These are phyloP conservation scores for Apteryx mantelli DNA, from an alignment of 2,113 vertebrate genomes.

Conservation along the genomic window DNA sequence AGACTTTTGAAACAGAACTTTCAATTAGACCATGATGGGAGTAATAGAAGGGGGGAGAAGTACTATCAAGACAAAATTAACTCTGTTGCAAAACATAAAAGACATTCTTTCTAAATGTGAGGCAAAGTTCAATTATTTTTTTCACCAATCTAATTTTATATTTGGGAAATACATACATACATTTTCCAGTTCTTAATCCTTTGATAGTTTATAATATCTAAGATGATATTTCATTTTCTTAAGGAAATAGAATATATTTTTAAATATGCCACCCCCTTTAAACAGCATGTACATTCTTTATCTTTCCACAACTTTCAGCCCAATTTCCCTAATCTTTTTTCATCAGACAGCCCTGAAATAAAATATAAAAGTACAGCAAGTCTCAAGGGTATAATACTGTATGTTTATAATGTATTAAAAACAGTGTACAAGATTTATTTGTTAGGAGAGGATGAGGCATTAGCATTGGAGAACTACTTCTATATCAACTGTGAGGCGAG, in stretches of 20 bases:
- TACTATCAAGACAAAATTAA: background rate
- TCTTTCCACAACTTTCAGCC: background rate
- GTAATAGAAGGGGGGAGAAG: background rate
- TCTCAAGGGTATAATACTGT: background rate
- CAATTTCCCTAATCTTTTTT: background rate
- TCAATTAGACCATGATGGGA: background rate
- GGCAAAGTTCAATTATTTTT: background rate
- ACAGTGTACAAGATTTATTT: background rate
- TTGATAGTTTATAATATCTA: background rate
- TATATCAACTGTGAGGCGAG: background rate
- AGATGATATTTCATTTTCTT: background rate
- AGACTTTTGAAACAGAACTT: background rate
- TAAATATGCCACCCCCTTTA: background rate
- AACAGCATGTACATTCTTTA: background rate
- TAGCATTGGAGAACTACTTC: background rate
- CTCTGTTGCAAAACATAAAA: background rate
- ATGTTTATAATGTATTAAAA: background rate
- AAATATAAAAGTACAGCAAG: background rate
- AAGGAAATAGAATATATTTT: background rate
- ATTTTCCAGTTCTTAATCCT: background rate
- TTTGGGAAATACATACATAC: background rate
- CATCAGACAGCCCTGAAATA: background rate
- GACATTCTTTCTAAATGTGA: background rate
- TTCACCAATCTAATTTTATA: background rate
- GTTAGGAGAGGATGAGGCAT: background rate